Conservation (phyloP, 2,113 vertebrate genomes). For the Festucalex cinctus region DNA sequence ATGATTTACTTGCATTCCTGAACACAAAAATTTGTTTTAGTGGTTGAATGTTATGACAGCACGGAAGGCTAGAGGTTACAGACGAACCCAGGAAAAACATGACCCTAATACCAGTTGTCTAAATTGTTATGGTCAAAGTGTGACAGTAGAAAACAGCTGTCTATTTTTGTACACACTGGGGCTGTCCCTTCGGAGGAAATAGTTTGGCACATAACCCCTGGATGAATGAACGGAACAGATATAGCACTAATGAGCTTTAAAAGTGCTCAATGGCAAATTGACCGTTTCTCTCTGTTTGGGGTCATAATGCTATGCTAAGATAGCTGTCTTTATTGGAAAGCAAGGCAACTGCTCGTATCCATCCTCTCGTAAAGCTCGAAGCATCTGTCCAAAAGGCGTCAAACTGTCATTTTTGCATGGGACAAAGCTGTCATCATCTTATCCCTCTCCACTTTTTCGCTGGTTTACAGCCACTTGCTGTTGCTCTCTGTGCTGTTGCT, state of each 20-base stretch:
- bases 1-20: neutral
- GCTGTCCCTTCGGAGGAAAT: neutral
- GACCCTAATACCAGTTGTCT: neutral
- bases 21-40: neutral
- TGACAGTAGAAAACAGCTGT: constrained; percentile 10
- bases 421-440: neutral
- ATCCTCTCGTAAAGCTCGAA: neutral
- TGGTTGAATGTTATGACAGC: neutral
- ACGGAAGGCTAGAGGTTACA: neutral
- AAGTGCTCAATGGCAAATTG: neutral
- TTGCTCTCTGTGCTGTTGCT: neutral
- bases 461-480: constrained; percentile 1
- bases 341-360: neutral
- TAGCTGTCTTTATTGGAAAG: neutral
- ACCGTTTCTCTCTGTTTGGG: neutral
- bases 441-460: neutral
- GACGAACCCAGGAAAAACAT: neutral
- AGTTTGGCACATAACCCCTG: constrained; percentile 1
- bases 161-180: neutral
- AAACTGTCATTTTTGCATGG: neutral
- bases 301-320: neutral
- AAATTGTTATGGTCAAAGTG: constrained; percentile 1
- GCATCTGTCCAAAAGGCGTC: constrained; percentile 2
- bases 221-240: neutral
- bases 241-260: constrained; percentile 6